phyloP scores from a whole-genome alignment of 2,797 vertebrate species.

The Chrosomus eos region DNA sequence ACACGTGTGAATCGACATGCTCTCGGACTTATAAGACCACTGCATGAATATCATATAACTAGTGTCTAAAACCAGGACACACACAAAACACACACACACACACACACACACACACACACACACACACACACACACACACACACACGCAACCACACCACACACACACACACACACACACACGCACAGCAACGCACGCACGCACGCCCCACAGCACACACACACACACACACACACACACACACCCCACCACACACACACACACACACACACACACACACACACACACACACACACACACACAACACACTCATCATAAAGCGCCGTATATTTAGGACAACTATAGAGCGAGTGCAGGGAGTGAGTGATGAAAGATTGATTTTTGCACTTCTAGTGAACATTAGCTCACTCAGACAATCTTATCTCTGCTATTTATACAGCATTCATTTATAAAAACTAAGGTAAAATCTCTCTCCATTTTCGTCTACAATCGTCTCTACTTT shows the following conservation, averaged over 20 bases:
- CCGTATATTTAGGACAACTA: conserved; percentile 17
- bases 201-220: too few species aligned
- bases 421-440: conserved; percentile 29
- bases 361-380: conserved; percentile 39
- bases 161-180: conserved; percentile 9
- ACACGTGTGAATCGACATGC: conserved; percentile 34
- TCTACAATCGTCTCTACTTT: too few species aligned
- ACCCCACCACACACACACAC: too few species aligned
- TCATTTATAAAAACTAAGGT: too few species aligned
- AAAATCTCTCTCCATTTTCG: too few species aligned
- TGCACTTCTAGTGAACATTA: conserved; percentile 6
- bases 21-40: conserved; percentile 34
- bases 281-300: conserved; percentile 35
- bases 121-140: conserved; percentile 19
- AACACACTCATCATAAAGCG: conserved; percentile 30
- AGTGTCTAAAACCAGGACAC: conserved; percentile 55
- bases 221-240: too few species aligned
- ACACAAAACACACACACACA: conserved; percentile 13
- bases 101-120: conserved; percentile 19
- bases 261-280: too few species aligned
- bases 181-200: too few species aligned
- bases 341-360: conserved; percentile 24
- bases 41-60: conserved; percentile 52
- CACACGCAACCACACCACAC: too few species aligned
- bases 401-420: neutral